Evolutionary conservation across 2,888 invertebrate species (phyloP).

Genomic region (Caenorhabditis zanzibari): DNA sequence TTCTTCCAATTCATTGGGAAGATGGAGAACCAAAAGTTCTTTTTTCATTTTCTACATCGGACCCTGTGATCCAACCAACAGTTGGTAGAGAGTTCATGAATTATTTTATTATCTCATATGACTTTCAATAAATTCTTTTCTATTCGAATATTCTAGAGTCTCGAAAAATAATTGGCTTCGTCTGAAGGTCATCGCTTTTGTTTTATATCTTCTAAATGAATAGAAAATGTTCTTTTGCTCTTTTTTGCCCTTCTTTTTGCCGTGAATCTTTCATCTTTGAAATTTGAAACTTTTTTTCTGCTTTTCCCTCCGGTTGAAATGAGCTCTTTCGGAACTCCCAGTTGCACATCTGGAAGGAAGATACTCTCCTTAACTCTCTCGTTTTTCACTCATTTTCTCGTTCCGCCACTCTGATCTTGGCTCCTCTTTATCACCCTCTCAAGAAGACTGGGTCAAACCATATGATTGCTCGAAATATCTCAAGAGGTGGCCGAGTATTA

Average conservation of each 20-base stretch:
- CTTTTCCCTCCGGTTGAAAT: constrained; percentile 32
- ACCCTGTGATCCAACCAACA: constrained; percentile 15
- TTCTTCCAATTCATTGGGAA: not conserved
- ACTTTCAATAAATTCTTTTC: constrained; percentile 8
- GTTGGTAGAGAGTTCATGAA: constrained; percentile 19
- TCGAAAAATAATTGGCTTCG: not conserved
- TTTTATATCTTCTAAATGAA: not conserved
- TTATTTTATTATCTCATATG: constrained; percentile 20
- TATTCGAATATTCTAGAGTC: not conserved
- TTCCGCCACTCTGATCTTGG: constrained; percentile 51
- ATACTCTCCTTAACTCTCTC: constrained; percentile 20
- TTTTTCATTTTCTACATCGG: constrained; percentile 15
- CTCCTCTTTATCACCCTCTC: constrained; percentile 65
- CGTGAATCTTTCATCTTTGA: constrained; percentile 51
- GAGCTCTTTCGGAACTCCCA: constrained; percentile 57
- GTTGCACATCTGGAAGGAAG: constrained; percentile 58
- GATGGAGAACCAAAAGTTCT: not conserved
- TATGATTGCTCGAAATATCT: constrained; percentile 62
- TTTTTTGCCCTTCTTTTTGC: constrained; percentile 26
- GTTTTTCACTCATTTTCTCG: constrained; percentile 25
- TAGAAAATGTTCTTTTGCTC: constrained; percentile 21
- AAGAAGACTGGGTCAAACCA: constrained; percentile 57
- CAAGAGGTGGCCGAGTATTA: constrained; percentile 46
- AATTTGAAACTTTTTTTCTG: constrained; percentile 52
- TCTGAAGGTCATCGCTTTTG: not conserved